Conservation (phyloP, 2,888 invertebrate species). For the Agrotis segetum region DNA sequence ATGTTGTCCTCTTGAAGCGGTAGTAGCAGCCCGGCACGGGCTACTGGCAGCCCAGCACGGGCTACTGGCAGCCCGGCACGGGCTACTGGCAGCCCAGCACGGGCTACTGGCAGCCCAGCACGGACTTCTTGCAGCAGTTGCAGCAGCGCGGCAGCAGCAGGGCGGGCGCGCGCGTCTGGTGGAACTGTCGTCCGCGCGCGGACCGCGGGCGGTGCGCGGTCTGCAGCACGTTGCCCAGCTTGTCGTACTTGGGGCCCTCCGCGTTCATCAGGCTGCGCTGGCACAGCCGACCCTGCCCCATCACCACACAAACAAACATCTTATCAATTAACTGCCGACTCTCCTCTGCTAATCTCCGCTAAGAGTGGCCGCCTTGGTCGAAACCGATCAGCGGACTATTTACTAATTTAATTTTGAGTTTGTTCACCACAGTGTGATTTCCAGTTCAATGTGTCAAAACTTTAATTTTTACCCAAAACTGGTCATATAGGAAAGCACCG, state of each 20-base stretch:
- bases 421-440: too few species aligned
- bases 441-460: too few species aligned
- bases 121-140: slow-evolving; percentile 86
- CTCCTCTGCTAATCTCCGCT: too few species aligned
- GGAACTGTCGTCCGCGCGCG: slow-evolving; percentile 56
- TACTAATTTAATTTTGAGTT: too few species aligned
- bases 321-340: not conserved
- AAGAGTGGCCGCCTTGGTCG: too few species aligned
- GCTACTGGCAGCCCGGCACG: slow-evolving; percentile 77
- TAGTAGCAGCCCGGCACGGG: not conserved
- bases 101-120: slow-evolving; percentile 77
- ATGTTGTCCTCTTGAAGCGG: too few species aligned
- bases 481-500: not conserved
- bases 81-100: slow-evolving; percentile 25
- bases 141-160: slow-evolving; percentile 80
- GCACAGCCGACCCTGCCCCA: slow-evolving; percentile 76
- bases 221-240: slow-evolving; percentile 64
- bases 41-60: slow-evolving; percentile 81
- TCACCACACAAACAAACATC: not conserved
- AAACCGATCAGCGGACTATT: too few species aligned
- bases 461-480: not conserved
- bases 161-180: slow-evolving; percentile 64
- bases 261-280: slow-evolving; percentile 76
- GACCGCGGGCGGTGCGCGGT: slow-evolving; percentile 44
- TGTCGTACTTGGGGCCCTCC: slow-evolving; percentile 65